phyloP scores from a whole-genome alignment of 2,888 invertebrate genomes.

The Ochropacha duplaris region DNA sequence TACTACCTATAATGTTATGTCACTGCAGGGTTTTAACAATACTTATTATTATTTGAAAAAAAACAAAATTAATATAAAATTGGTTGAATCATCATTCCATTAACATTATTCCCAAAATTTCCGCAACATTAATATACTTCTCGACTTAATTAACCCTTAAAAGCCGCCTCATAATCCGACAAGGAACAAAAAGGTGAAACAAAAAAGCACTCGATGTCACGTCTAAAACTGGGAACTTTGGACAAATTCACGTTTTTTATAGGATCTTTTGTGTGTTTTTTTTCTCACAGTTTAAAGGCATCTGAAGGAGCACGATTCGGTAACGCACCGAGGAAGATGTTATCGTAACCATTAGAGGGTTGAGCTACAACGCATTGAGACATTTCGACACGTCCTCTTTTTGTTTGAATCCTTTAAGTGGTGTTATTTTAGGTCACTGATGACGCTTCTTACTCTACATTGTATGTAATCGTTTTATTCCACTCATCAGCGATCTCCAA shows the following conservation, averaged over 20 bases:
- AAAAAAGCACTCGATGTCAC: conserved; percentile 77
- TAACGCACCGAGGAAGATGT: conserved; percentile 75
- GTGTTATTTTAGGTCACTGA: conserved; percentile 66
- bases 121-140: conserved; percentile 63
- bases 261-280: conserved; percentile 75
- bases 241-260: conserved; percentile 77
- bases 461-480: conserved; percentile 30
- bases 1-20: too few species aligned
- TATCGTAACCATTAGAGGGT: conserved; percentile 76
- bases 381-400: conserved; percentile 76
- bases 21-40: too few species aligned
- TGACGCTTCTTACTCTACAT: conserved; percentile 41
- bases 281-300: conserved; percentile 77
- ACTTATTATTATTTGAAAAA: conserved; percentile 20
- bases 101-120: conserved; percentile 47
- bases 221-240: conserved; percentile 67
- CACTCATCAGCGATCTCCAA: conserved; percentile 27
- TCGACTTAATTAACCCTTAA: conserved; percentile 78
- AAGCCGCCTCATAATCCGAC: conserved; percentile 66
- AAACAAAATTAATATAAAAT: conserved; percentile 27
- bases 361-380: conserved; percentile 62
- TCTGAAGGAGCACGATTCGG: conserved; percentile 77
- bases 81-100: conserved; percentile 40
- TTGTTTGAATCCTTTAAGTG: conserved; percentile 51
- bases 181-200: conserved; percentile 62